Conservation (phyloP, 2,113 vertebrate genomes). For the Copsychus sechellarum region DNA sequence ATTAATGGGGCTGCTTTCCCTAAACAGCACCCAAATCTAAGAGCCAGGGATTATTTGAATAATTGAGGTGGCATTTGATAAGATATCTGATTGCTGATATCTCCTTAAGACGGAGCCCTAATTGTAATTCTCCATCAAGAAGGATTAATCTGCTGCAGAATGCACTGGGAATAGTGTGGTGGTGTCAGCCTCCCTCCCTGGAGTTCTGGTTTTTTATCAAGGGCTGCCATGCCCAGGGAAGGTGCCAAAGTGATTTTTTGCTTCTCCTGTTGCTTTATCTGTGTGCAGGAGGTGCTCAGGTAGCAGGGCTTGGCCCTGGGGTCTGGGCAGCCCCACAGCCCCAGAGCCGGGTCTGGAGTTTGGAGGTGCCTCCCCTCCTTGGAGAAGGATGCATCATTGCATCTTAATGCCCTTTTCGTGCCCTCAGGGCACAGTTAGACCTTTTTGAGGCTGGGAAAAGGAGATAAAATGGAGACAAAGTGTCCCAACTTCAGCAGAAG, state of each 20-base stretch:
- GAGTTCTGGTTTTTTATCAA: neutral
- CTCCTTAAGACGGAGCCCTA: constrained; percentile 17
- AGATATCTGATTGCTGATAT: constrained; percentile 34
- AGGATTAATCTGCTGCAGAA: neutral
- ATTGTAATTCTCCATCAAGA: constrained; percentile 37
- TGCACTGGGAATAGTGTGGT: neutral
- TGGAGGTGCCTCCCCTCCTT: neutral
- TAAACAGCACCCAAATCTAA: constrained; percentile 33
- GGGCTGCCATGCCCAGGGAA: neutral
- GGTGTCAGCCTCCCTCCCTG: neutral
- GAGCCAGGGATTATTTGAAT: constrained; percentile 47
- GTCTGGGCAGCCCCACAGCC: neutral
- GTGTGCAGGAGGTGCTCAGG: neutral
- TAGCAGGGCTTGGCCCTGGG: fast-evolving
- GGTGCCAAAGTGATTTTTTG: neutral
- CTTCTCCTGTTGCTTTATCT: neutral
- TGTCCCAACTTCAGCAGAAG: neutral
- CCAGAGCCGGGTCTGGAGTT: fast-evolving
- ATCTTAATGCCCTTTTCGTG: neutral
- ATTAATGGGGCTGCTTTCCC: constrained; percentile 16
- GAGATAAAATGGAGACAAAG: fast-evolving
- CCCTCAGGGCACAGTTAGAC: neutral
- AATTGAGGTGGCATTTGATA: constrained; percentile 48
- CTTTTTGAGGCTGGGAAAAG: neutral
- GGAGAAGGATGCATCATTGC: fast-evolving